phyloP scores from a whole-genome alignment of 2,888 invertebrate genomes.

The Rotaria sp. region DNA sequence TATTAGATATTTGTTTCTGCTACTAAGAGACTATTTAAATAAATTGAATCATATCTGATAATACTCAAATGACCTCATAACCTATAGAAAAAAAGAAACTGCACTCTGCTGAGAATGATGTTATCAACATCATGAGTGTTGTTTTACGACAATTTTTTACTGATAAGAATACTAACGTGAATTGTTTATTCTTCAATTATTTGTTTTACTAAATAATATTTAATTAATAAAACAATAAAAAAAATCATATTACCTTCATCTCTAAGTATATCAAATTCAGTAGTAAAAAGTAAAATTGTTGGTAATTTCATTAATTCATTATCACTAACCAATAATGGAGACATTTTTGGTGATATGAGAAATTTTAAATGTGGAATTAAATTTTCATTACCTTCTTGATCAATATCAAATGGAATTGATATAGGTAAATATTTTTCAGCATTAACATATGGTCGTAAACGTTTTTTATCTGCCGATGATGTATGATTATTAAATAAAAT shows the following conservation, averaged over 20 bases:
- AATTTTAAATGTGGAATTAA: background rate
- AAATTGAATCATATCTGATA: too few species aligned
- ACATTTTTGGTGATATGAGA: conserved; percentile 33
- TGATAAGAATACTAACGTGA: too few species aligned
- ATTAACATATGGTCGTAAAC: conserved; percentile 14
- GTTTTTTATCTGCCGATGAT: conserved; percentile 26
- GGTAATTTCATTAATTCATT: conserved; percentile 24
- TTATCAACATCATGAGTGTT: too few species aligned
- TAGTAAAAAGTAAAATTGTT: conserved; percentile 32
- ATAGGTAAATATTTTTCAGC: conserved; percentile 25
- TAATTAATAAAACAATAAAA: background rate
- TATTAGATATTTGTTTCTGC: too few species aligned
- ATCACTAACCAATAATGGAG: conserved; percentile 37
- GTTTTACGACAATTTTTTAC: too few species aligned
- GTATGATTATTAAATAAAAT: conserved; percentile 38
- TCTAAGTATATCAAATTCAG: conserved; percentile 37
- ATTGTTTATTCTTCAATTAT: too few species aligned
- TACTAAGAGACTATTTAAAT: too few species aligned
- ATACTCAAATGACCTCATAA: too few species aligned
- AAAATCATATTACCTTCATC: conserved; percentile 21
- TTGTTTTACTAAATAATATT: too few species aligned
- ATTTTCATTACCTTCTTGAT: background rate
- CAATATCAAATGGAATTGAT: conserved; percentile 2
- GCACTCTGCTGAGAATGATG: too few species aligned
- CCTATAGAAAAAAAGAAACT: too few species aligned